Evolutionary conservation across 2,888 invertebrate genomes (phyloP), one percentile per base, ranked within the genome.

Genomic region (Kuschelorhynchus macadamiae): DNA sequence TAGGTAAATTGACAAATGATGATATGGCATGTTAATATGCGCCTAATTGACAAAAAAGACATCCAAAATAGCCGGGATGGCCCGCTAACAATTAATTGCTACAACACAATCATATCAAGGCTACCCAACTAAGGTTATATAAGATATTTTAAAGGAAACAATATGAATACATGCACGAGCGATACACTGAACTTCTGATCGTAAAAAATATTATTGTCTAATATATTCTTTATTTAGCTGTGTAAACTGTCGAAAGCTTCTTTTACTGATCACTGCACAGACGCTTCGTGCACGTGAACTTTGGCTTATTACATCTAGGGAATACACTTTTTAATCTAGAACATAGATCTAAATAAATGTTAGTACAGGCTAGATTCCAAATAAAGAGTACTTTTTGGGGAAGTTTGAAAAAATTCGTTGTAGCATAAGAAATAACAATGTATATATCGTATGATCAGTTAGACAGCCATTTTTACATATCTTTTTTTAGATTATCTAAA

Each of bases 21-120:
- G 81, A 81, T 81, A 81, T 81, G 81, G 81, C 80, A 79, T 80
- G 79, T 79, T 70, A 60, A 79, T 81, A 81, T 77, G 81, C 79
- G 79, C 77, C 82, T 82, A 82, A 82, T 81, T 82, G 81, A 82
- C 82, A 41, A 80, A 78, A 80, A 78, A 81, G 74, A 77, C 75
- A 76, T 73, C 75, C 70, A 77, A 80, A 80, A 81, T 77, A 79
- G 80, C 80, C 80, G 73, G 74, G 71, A 68, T 71, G 74, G 71
- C 76, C 67, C 71, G 71, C 74, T 74, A 73, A 75, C 61, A 67
- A 67, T 67, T 75, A 80, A 82, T 82, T 82, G 82, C 80, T 82
- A 82, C 81, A 82, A 82, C 82, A 82, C 81, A 82, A 83, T 82
- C 80, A 76, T 74, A 76, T 49, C 73, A 70, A 67, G 71, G 72